Evolutionary conservation across 2,888 invertebrate species (phyloP), one percentile per base, ranked within the genome.

Genomic region (Drepana falcataria): DNA sequence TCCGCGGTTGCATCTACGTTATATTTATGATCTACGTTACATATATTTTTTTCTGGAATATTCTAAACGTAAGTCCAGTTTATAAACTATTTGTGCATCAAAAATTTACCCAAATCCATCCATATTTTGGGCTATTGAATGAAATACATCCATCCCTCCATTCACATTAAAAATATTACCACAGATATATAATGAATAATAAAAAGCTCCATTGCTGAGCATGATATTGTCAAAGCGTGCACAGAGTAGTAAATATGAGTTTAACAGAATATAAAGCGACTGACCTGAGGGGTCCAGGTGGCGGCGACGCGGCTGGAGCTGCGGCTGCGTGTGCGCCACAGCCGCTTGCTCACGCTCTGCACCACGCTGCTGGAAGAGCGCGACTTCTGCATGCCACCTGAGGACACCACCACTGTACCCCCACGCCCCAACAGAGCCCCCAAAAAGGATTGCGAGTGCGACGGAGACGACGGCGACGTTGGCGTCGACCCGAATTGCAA

Each of bases 221-320:
- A n/a, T n/a, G n/a, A n/a, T n/a, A n/a, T n/a, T n/a, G n/a, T n/a
- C n/a, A n/a, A n/a, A n/a, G n/a, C n/a, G n/a, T n/a, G 37, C 37
- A 37, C 4, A 37, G 2, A 37, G 37, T 37, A 4, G 9, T 7
- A 9, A 1, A 44, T 9, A 44, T 40, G 7, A 40, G 40, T 6
- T 40, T 9, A 9, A 67, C 57, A 67, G 65, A 74, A 69, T 77
- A 65, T 65, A 73, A 72, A 69, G 81, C 81, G 82, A 89, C 93
- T 94, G 92, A 97, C 97, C 95, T 96, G 95, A 68, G 97, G 96
- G 57, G 95, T 95, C 97, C 97, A 97, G 55, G 93, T 91, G 69
- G 93, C 92, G 58, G 92, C 83, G 64, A 85, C 91, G 70, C 95
- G 92, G 66, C 95, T 95, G 68, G 95, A 95, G 76, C 95, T 95